Percentiles rank a stretch among this genome's conserved stretches.
Conservation (phyloP, 2,888 invertebrate species). For the Carabus problematicus region DNA sequence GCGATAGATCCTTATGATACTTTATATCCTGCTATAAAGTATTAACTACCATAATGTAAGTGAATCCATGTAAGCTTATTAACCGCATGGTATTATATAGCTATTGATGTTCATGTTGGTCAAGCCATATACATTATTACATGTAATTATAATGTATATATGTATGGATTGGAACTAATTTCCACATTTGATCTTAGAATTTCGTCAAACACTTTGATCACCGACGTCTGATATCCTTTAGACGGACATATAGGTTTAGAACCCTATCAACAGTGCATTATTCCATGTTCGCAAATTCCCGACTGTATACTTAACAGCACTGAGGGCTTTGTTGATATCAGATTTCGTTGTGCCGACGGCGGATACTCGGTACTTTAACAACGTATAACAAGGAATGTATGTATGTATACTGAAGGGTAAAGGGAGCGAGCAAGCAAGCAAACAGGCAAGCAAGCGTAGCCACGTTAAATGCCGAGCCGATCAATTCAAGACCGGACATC, state of each 20-base stretch:
- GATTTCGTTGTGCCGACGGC: slow-evolving; percentile 28
- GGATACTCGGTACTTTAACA: slow-evolving; percentile 27
- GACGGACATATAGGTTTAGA: neutral
- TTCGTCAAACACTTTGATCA: too few relatives aligned
- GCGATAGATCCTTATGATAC: too few relatives aligned
- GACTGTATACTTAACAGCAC: slow-evolving; percentile 30
- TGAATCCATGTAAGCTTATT: too few relatives aligned
- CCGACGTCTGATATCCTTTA: neutral
- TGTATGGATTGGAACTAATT: too few relatives aligned
- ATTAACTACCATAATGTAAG: too few relatives aligned
- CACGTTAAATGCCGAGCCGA: slow-evolving; percentile 10
- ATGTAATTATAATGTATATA: too few relatives aligned
- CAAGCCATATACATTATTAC: too few relatives aligned
- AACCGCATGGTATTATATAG: too few relatives aligned
- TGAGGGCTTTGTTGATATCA: slow-evolving; percentile 38
- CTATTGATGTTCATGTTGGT: too few relatives aligned
- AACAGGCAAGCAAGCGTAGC: neutral
- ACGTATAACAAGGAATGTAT: slow-evolving; percentile 31
- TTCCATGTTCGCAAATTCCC: slow-evolving; percentile 29
- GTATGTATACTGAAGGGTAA: neutral
- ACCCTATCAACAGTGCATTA: neutral
- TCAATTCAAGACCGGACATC: slow-evolving; percentile 31
- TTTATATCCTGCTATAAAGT: too few relatives aligned
- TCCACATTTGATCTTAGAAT: too few relatives aligned
- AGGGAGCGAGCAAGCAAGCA: too few relatives aligned